Evolutionary conservation across 2,113 vertebrate species (phyloP).

Genomic region (Neolamprologus fasciatus): DNA sequence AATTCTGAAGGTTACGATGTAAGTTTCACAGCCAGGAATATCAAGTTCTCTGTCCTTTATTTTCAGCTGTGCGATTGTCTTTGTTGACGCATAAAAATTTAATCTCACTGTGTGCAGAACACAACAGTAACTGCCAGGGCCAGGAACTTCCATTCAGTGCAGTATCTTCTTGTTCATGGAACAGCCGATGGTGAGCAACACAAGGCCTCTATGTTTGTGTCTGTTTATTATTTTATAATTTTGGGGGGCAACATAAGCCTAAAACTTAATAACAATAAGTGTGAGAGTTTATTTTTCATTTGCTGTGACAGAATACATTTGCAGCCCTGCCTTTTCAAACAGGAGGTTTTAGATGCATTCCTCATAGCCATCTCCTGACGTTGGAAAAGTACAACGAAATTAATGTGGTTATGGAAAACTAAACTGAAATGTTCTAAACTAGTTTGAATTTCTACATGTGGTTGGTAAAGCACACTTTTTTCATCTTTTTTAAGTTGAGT

Average conservation of each 20-base stretch:
- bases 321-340: not conserved
- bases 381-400: not conserved
- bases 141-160: slow-evolving; percentile 85
- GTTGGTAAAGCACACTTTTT: not conserved
- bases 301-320: not conserved
- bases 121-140: slow-evolving; percentile 91
- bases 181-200: slow-evolving; percentile 90
- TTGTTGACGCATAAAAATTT: not conserved
- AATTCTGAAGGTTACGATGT: slow-evolving; percentile 79
- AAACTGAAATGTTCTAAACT: not conserved
- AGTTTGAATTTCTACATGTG: not conserved
- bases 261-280: not conserved
- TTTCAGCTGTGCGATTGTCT: not conserved
- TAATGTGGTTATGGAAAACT: not conserved
- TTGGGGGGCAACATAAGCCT: not conserved
- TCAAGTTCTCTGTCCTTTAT: not conserved
- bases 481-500: not conserved
- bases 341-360: not conserved
- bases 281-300: not conserved
- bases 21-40: slow-evolving; percentile 30
- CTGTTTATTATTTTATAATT: not conserved
- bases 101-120: slow-evolving; percentile 70
- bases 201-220: not conserved
- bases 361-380: not conserved
- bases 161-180: slow-evolving; percentile 96